Base-by-base conservation (phyloP, 2,797 vertebrate genomes). In the Erethizon dorsatum region DNA sequence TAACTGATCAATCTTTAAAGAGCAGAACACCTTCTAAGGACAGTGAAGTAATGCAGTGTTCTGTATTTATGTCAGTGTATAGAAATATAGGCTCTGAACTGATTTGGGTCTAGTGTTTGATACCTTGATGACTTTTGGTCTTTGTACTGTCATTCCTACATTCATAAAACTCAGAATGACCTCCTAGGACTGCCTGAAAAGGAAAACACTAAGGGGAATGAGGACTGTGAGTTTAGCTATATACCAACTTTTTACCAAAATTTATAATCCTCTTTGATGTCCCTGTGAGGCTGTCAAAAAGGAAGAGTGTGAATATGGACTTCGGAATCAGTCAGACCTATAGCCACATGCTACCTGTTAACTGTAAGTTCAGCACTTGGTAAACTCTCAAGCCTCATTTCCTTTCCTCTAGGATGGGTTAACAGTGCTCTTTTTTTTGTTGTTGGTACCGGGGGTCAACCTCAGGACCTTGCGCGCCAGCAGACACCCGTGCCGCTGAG, bases 121-220 rank as follows among this genome's bases (percentile, higher is more conserved):
- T 6, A 50, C 12, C 13, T 52, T 3, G 14, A 1, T 83, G 65
- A 78, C 45, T 80, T 14, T 0, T 89, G 31, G n/a, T 80, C 63
- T 50, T 59, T 54, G 73, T 67, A 65, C 12, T 71, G n/a, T 6
- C 69, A 47, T n/a, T 79, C 13, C 50, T 92, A 47, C 33, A 63
- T 57, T 93, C 93, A 56, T 33, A 37, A 79, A 85, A 79, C 65
- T 65, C 71, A 93, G 52, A 73, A 73, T 54, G 47, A 80, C 17
- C 57, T 95, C 18, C 9, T 69, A 86, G 56, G 28, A 52, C 33
- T 92, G 52, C 14, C 82, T n/a, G 50, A 71, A 92, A 95, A 78
- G 52, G 71, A 73, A 93, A 82, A 65, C 31, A 17, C 59, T 71
- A 33, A 77, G 82, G 41, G 15, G 59, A 90, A 45, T 3, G 22